Conservation (phyloP, 2,888 invertebrate genomes). For the Cybosia mesomella region DNA sequence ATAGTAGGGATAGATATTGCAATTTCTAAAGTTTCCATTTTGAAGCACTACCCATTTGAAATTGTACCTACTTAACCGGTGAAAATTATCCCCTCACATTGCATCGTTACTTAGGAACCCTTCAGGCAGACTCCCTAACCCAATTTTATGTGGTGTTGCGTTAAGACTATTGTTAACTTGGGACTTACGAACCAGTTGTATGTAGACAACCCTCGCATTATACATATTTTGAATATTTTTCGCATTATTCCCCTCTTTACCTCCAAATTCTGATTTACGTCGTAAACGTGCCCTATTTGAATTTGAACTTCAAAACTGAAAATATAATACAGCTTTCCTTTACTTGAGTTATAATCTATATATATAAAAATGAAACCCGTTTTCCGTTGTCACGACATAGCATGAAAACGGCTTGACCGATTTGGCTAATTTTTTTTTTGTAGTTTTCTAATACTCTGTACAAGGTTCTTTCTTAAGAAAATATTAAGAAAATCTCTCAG, state of each 20-base stretch:
- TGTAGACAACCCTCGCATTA: constrained; percentile 13
- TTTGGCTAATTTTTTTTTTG: too few species aligned
- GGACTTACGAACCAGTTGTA: constrained; percentile 16
- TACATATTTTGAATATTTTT: constrained; percentile 29
- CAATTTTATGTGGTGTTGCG: constrained; percentile 26
- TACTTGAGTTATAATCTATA: neutral
- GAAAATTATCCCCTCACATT: constrained; percentile 33
- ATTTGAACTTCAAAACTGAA: neutral
- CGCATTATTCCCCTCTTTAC: constrained; percentile 8
- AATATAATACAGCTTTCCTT: neutral
- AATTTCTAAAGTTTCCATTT: neutral
- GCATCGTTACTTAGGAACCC: constrained; percentile 45
- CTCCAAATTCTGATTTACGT: constrained; percentile 20
- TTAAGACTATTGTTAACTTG: constrained; percentile 40
- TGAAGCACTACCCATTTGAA: neutral
- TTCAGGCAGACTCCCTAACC: constrained; percentile 38
- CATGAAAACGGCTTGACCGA: too few species aligned
- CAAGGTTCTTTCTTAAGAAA: too few species aligned
- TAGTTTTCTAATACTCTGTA: too few species aligned
- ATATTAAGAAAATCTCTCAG: too few species aligned
- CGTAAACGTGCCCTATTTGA: constrained; percentile 5
- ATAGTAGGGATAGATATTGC: too few species aligned
- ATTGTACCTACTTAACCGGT: constrained; percentile 7
- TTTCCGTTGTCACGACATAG: too few species aligned
- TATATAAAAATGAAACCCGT: too few species aligned